Percentiles rank a stretch among this genome's conserved stretches.
Evolutionary conservation across 2,113 vertebrate species (phyloP).

Genomic region (Acanthisitta chloris): DNA sequence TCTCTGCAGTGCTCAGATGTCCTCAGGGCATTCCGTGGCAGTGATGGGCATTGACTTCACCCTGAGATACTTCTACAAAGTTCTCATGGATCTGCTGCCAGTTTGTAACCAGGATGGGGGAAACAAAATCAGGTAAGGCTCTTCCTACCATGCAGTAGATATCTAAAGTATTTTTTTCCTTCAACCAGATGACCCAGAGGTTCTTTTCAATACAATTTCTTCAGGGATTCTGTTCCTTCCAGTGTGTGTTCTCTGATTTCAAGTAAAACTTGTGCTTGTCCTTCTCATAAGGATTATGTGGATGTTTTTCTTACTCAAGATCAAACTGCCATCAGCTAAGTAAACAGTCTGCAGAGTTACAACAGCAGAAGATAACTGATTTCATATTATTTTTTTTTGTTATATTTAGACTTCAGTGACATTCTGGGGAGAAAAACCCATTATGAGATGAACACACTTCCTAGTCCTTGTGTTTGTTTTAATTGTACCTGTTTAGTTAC

Average conservation of each 20-base stretch:
- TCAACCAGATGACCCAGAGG: neutral
- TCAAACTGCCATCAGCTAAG: neutral
- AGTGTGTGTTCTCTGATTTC: neutral
- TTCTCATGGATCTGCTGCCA: slow-evolving; percentile 92
- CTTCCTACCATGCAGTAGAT: neutral
- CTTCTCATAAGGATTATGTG: neutral
- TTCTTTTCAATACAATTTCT: neutral
- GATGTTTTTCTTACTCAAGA: neutral
- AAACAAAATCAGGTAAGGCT: slow-evolving; percentile 90
- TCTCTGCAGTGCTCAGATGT: slow-evolving; percentile 80
- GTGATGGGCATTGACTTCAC: slow-evolving; percentile 99
- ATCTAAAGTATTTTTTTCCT: neutral
- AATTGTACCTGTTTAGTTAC: neutral
- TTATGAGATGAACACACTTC: neutral
- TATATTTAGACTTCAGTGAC: neutral
- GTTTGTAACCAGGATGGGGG: slow-evolving; percentile 96
- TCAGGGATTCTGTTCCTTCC: neutral
- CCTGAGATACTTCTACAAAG: slow-evolving; percentile 96
- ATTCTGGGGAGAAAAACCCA: neutral
- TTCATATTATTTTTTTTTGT: neutral
- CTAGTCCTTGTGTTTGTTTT: neutral
- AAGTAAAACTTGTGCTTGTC: neutral
- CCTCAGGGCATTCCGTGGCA: slow-evolving; percentile 89
- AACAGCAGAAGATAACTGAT: neutral
- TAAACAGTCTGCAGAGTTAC: neutral